Evolutionary conservation across 2,797 vertebrate genomes (phyloP), one percentile per base, ranked within the genome.

Genomic region (Eurystomus glaucurus): DNA sequence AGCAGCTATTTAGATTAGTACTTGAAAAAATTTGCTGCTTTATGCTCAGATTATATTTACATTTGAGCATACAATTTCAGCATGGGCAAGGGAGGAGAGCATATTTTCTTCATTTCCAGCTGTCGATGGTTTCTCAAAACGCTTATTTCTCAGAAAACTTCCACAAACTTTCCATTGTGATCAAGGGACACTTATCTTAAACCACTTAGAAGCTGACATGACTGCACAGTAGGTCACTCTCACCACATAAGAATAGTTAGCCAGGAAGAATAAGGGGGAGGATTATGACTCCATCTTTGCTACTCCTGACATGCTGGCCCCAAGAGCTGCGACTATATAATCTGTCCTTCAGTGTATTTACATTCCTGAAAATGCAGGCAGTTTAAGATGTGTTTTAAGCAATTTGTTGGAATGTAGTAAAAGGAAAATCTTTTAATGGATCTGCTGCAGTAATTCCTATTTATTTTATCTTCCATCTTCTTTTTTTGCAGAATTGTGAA

Each of bases 1-100:
- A 91, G 61, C 75, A 77, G 75, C 43, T 70, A 74, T 92, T 95
- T 95, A 90, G n/a, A 64, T 70, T 70, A 31, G 55, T 87, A 23
- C 61, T 95, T 81, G 41, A 80, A 74, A 93, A 90, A 84, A 71
- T 43, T 29, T 79, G 89, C 76, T 80, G 84, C 45, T 93, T 92
- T 85, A 46, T 80, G 60, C 75, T 91, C 57, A 80, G 74, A 80
- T 87, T 85, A 43, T 90, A 64, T 95, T 96, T 97, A 93, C 60
- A 92, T 96, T 95, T 92, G 31, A 95, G 90, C 62, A 77, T 58
- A 96, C 88, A 81, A 93, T 94, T 95, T 94, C 95, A 94, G 37
- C 43, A 87, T 31, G 45, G 68, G 51, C 23, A 79, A 55, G 55
- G 71, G 23, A 91, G 43, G 21, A 88, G n/a, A 95, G 19, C 0